phyloP scores from a whole-genome alignment of 2,888 invertebrate genomes.

The Alloplasta piceator region DNA sequence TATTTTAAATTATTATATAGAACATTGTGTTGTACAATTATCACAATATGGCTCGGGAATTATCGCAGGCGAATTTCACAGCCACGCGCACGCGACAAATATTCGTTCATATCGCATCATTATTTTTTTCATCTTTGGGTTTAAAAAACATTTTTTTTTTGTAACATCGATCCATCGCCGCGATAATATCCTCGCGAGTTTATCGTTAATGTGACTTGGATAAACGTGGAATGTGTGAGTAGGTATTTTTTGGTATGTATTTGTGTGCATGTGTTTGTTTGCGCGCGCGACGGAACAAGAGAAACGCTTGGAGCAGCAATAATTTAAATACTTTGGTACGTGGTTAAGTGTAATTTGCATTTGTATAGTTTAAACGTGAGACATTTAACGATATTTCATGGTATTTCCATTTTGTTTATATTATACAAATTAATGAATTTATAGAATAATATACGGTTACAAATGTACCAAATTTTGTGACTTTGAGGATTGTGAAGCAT shows the following conservation, averaged over 20 bases:
- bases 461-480: no score
- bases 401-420: no score
- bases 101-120: not conserved
- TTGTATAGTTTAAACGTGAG: no score
- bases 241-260: no score
- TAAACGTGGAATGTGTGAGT: slow-evolving; percentile 36
- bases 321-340: slow-evolving; percentile 36
- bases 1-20: slow-evolving; percentile 19
- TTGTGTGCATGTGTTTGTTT: no score
- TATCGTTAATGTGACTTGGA: not conserved
- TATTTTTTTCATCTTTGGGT: not conserved
- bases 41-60: slow-evolving; percentile 30
- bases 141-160: slow-evolving; percentile 6
- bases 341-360: not conserved
- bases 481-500: no score
- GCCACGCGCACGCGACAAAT: not conserved
- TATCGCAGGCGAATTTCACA: slow-evolving; percentile 3
- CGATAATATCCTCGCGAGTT: slow-evolving; percentile 4
- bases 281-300: slow-evolving; percentile 5
- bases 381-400: no score
- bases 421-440: no score
- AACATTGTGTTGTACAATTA: slow-evolving; percentile 12
- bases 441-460: no score
- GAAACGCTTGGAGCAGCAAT: slow-evolving; percentile 2
- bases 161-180: not conserved